These are phyloP conservation scores for Mechanitis messenoides DNA, from an alignment of 2,888 invertebrate species.

Conservation along the genomic window DNA sequence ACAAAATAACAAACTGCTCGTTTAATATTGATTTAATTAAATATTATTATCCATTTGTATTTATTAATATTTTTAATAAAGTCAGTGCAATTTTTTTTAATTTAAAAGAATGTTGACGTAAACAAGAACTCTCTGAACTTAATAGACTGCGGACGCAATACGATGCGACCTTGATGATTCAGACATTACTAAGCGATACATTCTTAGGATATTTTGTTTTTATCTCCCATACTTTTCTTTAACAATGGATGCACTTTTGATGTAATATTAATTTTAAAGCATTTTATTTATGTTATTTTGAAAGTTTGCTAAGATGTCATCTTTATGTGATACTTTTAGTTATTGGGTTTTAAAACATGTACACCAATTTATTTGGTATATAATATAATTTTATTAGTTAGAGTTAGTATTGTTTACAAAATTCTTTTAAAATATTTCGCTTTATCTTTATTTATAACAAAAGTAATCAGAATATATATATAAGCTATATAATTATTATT, in stretches of 20 bases:
- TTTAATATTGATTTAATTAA: neutral
- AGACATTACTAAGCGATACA: conserved; percentile 35
- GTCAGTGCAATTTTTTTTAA: conserved; percentile 26
- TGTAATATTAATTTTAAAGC: neutral
- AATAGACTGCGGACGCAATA: conserved; percentile 36
- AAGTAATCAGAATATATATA: no score
- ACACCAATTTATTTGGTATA: no score
- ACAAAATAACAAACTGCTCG: neutral
- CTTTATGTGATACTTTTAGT: no score
- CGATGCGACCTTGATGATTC: conserved; percentile 48
- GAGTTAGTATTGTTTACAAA: no score
- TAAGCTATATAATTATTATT: no score
- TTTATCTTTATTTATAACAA: no score
- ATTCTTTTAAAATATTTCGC: no score
- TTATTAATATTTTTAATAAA: neutral
- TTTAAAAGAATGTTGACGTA: conserved; percentile 26
- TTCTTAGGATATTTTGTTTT: conserved; percentile 11
- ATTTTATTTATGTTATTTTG: no score
- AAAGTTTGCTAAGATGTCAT: no score
- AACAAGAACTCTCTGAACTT: conserved; percentile 50
- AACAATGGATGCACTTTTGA: neutral
- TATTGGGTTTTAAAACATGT: no score
- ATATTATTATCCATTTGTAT: neutral
- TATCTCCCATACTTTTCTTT: conserved; percentile 2
- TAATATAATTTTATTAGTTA: no score